A percentile compares a stretch with the other conserved stretches of the same genome.
phyloP scores from a whole-genome alignment of 1,140 invertebrate genomes.

The Tetramorium alpestre region DNA sequence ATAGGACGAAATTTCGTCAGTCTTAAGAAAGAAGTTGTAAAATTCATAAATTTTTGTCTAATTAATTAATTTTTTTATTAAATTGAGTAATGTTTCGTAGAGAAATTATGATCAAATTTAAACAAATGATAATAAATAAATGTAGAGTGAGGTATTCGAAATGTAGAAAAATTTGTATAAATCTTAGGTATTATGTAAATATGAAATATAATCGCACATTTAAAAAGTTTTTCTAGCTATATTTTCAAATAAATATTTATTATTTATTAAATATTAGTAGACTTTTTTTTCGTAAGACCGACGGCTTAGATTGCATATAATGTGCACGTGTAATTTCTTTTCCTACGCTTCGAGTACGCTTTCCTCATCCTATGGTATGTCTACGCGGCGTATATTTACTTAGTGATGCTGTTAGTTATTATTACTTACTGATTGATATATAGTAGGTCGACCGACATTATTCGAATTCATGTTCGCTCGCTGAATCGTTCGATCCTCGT shows the following conservation, averaged over 20 bases:
- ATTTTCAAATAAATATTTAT: not conserved
- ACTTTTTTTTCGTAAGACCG: conserved; percentile 33
- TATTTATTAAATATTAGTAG: conserved; percentile 13
- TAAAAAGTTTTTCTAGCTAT: conserved; percentile 9
- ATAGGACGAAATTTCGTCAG: conserved; percentile 1
- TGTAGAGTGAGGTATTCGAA: too few relatives aligned
- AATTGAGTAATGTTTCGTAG: not conserved
- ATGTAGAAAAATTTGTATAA: conserved; percentile 5
- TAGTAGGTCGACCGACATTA: conserved; percentile 84
- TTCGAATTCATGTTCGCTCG: conserved; percentile 87
- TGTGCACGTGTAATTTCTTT: conserved; percentile 9
- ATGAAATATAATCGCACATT: not conserved
- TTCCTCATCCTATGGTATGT: conserved; percentile 12
- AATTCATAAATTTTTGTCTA: conserved; percentile 1
- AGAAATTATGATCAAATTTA: not conserved
- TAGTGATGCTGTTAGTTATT: conserved; percentile 67
- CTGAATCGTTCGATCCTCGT: conserved; percentile 96
- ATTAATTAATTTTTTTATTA: not conserved
- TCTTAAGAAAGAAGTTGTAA: not conserved
- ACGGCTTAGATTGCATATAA: conserved; percentile 17
- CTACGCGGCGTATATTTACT: conserved; percentile 18
- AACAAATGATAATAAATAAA: not conserved
- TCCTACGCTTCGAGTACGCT: not conserved
- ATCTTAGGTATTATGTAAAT: not conserved
- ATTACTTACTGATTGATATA: conserved; percentile 84